These are phyloP conservation scores for Lasioglossum vierecki DNA, from an alignment of 2,888 invertebrate species.

Conservation along the genomic window DNA sequence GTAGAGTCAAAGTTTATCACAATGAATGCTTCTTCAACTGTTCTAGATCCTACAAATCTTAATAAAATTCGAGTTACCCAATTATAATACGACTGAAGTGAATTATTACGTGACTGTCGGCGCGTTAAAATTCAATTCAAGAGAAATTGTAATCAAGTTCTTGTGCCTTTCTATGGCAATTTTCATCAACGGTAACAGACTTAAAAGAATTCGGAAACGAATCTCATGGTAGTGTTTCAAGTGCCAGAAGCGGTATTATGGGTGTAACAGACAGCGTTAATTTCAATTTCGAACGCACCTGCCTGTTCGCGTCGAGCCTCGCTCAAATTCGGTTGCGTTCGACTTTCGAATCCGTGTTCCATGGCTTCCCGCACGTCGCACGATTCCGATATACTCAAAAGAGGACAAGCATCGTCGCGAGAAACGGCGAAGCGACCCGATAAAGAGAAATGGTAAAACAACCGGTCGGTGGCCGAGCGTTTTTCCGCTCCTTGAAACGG, in stretches of 20 bases:
- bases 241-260: neutral
- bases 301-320: neutral
- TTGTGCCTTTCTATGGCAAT: neutral
- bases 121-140: neutral
- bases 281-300: constrained; percentile 34
- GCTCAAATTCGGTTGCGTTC: constrained; percentile 11
- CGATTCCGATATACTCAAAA: constrained; percentile 1
- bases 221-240: neutral
- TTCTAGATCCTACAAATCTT: neutral
- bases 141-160: neutral
- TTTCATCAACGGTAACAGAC: neutral
- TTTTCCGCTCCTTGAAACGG: constrained; percentile 3
- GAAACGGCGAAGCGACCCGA: neutral
- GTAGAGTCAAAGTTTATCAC: neutral
- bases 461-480: neutral
- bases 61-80: neutral
- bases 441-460: constrained; percentile 12
- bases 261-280: neutral
- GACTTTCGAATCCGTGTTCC: constrained; percentile 28
- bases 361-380: neutral
- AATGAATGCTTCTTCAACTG: no score
- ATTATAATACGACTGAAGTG: neutral
- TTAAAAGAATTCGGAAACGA: neutral
- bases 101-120: neutral
- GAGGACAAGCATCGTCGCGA: constrained; percentile 9